Base-by-base conservation (phyloP, 2,797 vertebrate genomes). In the Sebastes minor region DNA sequence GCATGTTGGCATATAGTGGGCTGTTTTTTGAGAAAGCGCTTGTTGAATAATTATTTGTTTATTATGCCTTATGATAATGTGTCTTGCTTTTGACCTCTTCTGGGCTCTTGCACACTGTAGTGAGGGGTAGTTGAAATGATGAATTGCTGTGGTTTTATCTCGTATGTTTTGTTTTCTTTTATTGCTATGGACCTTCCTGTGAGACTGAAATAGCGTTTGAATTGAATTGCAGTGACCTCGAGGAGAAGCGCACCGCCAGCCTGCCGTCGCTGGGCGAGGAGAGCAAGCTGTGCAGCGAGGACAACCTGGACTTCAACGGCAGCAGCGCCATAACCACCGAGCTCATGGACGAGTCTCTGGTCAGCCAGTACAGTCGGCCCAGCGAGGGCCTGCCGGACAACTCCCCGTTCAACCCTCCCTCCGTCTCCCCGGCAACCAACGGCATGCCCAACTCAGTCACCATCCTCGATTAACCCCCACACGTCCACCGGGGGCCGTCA, bases 341-440 rank as follows among this genome's bases (percentile, higher is more conserved):
- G 92, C 96, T 97, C 93, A 94, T 98, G 77, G 97, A 98, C 0
- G 97, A 96, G 72, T 98, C 97, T 49, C 96, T 98, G 95, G 96
- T 94, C 52, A 97, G 97, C 91, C 97, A 98, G 93, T 97, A 96
- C 92, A 98, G 97, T 4, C 96, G 96, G 49, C 95, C 95, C 78
- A 96, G 96, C 71, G 96, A 95, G 73, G 95, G 92, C 89, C 72
- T 89, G 73, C 95, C 96, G 0, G 97, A 96, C 65, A 94, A 92
- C 86, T 95, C 97, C 23, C 95, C 93, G 18, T 91, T 96, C 74
- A 96, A 95, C 84, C 86, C 93, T 56, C 74, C 84, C 76, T 22
- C 84, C 14, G 7, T 86, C 67, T 71, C 88, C 32, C 70, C 92
- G 1, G 71, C 90, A 55, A 86, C 89, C 85, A 95, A 95, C 0